Percentiles rank a stretch among this genome's conserved stretches.
Evolutionary conservation across 2,113 vertebrate genomes (phyloP).

Genomic region (Cyphomyrus plagiostoma): DNA sequence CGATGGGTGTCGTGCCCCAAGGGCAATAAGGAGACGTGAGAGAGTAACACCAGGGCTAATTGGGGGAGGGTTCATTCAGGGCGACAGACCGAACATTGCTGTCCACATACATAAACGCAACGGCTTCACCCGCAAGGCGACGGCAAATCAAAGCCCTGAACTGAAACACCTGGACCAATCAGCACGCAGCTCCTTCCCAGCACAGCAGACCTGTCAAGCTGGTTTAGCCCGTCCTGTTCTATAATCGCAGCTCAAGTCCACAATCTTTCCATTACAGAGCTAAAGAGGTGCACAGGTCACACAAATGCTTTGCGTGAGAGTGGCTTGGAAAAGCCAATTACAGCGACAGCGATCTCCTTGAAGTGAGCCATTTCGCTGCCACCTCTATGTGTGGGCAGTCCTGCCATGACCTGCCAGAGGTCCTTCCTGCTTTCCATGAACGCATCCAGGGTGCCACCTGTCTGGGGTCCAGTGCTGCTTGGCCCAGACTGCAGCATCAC

Average conservation of each 20-base stretch:
- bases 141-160: not conserved
- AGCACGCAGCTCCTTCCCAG: not conserved
- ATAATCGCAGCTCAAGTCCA: conserved; percentile 44
- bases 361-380: conserved; percentile 51
- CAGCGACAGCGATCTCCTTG: conserved; percentile 57
- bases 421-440: not conserved
- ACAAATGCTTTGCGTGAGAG: conserved; percentile 57
- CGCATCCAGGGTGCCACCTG: not conserved
- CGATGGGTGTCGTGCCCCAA: not conserved
- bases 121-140: not conserved
- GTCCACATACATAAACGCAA: not conserved
- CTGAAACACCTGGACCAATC: not conserved
- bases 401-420: not conserved
- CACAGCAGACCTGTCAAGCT: not conserved
- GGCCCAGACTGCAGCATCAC: not conserved
- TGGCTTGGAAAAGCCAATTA: conserved; percentile 62
- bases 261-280: conserved; percentile 52
- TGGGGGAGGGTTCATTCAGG: not conserved
- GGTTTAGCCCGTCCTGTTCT: conserved; percentile 33
- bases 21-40: not conserved
- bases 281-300: conserved; percentile 56
- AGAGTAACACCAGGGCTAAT: not conserved
- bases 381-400: conserved; percentile 11
- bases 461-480: not conserved
- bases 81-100: not conserved